These are phyloP conservation scores for Notothenia coriiceps DNA, from an alignment of 2,113 vertebrate species.

Conservation along the genomic window DNA sequence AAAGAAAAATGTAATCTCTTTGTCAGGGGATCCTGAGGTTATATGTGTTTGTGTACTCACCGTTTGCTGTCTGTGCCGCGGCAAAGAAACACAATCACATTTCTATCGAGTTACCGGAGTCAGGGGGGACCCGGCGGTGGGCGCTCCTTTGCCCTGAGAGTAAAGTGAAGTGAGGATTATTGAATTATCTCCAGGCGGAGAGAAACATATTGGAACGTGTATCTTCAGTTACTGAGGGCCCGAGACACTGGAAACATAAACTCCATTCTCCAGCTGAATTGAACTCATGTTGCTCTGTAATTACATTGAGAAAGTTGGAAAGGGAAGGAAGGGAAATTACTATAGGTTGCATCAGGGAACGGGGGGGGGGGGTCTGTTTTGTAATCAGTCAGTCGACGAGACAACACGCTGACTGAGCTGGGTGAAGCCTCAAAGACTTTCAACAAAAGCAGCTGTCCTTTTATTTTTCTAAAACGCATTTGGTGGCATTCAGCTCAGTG, in stretches of 20 bases:
- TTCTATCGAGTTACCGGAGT: constrained; percentile 62
- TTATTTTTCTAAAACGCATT: background rate
- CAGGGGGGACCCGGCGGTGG: constrained; percentile 51
- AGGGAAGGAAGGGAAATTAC: constrained; percentile 38
- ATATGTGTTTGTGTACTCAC: constrained; percentile 26
- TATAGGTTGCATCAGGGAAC: constrained; percentile 50
- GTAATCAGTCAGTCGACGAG: constrained; percentile 25
- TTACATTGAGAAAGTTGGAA: constrained; percentile 65
- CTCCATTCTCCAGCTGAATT: constrained; percentile 64
- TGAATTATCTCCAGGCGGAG: constrained; percentile 70
- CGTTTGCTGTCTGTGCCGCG: constrained; percentile 7
- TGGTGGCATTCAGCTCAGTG: background rate
- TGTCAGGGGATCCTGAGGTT: constrained; percentile 12
- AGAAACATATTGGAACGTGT: constrained; percentile 69
- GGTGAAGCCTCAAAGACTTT: background rate
- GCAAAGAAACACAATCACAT: constrained; percentile 57
- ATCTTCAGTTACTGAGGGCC: constrained; percentile 44
- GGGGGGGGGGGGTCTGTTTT: constrained; percentile 23
- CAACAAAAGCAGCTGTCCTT: background rate
- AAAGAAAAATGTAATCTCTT: constrained; percentile 14
- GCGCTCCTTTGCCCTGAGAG: constrained; percentile 61
- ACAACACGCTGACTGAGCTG: background rate
- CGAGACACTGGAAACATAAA: constrained; percentile 61
- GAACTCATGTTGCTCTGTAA: constrained; percentile 73
- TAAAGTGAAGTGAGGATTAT: constrained; percentile 71